These are phyloP conservation scores for Epinotia nisella DNA, from an alignment of 2,888 invertebrate species.

Conservation along the genomic window DNA sequence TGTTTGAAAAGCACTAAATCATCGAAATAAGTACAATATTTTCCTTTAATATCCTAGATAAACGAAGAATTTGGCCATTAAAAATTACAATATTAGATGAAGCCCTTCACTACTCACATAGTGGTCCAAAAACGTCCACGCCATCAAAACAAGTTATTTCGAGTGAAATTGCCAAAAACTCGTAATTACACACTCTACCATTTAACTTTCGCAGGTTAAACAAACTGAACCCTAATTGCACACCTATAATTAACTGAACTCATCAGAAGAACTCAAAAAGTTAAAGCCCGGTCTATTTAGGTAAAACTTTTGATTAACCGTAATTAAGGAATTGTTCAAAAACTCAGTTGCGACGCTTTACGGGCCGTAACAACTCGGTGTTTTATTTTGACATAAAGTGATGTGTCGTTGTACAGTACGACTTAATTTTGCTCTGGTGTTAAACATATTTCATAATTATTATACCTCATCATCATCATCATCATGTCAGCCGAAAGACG, in stretches of 20 bases:
- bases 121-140: not conserved
- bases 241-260: slow-evolving; percentile 32
- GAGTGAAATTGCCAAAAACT: slow-evolving; percentile 17
- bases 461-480: too few relatives aligned
- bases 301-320: slow-evolving; percentile 40
- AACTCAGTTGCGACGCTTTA: slow-evolving; percentile 19
- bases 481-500: too few relatives aligned
- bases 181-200: slow-evolving; percentile 12
- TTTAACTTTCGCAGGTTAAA: slow-evolving; percentile 30
- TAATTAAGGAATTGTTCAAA: slow-evolving; percentile 32
- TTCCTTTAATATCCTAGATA: too few relatives aligned
- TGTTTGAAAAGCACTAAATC: too few relatives aligned
- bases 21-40: too few relatives aligned
- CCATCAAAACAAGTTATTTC: not conserved
- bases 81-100: too few relatives aligned
- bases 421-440: too few relatives aligned
- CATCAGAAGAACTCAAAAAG: slow-evolving; percentile 40
- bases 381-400: not conserved
- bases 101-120: not conserved
- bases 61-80: too few relatives aligned
- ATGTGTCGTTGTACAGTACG: not conserved
- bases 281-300: slow-evolving; percentile 28
- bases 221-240: slow-evolving; percentile 21
- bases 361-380: not conserved
- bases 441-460: too few relatives aligned